Evolutionary conservation across 1,140 invertebrate genomes (phyloP), one percentile per base, ranked within the genome.

Genomic region (Eueides isabella): DNA sequence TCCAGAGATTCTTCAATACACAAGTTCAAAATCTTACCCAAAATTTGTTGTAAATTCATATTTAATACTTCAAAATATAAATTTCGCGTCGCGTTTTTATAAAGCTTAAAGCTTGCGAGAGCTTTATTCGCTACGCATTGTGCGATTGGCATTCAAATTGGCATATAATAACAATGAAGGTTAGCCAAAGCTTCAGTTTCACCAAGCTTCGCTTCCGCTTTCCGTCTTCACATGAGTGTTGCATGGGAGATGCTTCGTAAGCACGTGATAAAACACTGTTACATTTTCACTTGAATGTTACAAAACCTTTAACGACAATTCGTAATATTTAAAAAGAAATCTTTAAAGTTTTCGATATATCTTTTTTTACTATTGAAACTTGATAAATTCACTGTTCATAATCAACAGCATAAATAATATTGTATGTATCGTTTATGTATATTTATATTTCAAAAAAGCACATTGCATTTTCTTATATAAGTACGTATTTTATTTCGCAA

Each of bases 141-240:
- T 61, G 48, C 48, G 55, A 69, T 31, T 48, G 41, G 26, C 30
- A 16, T 11, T 0, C 5, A 12, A 30, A 23, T 23, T 55, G 48
- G 11, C 11, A 23, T 55, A 69, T n/a, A 33, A 33, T 33, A 5
- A 33, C 6, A 26, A 11, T 61, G 44, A 67, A 66, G 81, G 79
- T 80, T 70, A 79, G 80, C 79, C 79, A 71, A 85, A 83, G 85
- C 87, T 89, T 89, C 86, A 87, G 86, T 91, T 89, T 89, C 87
- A 84, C 80, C 33, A 64, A 75, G 79, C 86, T 81, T 77, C 33
- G 88, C 87, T 87, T 88, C 83, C 66, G 76, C 84, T 86, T 85
- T 83, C 63, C 71, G 82, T 82, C 71, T 84, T 70, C 75, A 78
- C 75, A 26, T 55, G 71, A 71, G 81, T 83, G 76, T 81, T 67